Base-by-base conservation (phyloP, 2,797 vertebrate species). In the Chaetodon trifasciatus region DNA sequence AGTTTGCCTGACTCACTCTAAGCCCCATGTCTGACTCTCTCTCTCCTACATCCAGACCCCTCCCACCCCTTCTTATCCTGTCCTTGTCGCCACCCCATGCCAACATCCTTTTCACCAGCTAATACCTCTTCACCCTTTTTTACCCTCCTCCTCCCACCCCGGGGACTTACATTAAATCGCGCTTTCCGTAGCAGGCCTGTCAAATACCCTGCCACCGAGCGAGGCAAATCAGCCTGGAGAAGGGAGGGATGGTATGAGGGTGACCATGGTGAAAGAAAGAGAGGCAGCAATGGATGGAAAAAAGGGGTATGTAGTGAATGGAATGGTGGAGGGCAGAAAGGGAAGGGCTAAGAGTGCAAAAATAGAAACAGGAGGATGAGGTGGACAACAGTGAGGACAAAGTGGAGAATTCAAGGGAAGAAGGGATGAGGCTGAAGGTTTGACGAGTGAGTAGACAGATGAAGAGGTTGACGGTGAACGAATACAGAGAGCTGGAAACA, bases 161-260 rank as follows among this genome's bases (percentile, higher is more conserved):
- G 12, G 79, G 85, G 86, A 84, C 86, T 89, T 39, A 57, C 86
- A 94, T 94, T 95, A 90, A 94, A 90, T 94, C 81, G 86, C 61
- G 76, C 93, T 95, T 88, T 86, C 90, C 58, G 46, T 88, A 86
- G 90, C 94, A 95, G 94, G 90, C 94, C 90, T 93, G 91, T 93
- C 88, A 92, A 94, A 94, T 86, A 90, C 90, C 89, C 89, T 76
- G 58, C 89, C 90, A 82, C 78, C 79, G 81, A 91, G 85, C 88
- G 72, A 91, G 86, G 90, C 87, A 91, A 92, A 93, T 94, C 86
- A 81, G 87, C 86, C 92, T 81, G 83, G 82, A 82, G 80, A n/a
- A 37, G 86, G 86, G 65, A 66, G 21, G 16, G 57, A 42, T 42
- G 35, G 58, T 13, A 40, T 78, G 37, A 74, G 60, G 61, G 65